Evolutionary conservation across 2,888 invertebrate species (phyloP).

Genomic region (Augochlorella aurata): DNA sequence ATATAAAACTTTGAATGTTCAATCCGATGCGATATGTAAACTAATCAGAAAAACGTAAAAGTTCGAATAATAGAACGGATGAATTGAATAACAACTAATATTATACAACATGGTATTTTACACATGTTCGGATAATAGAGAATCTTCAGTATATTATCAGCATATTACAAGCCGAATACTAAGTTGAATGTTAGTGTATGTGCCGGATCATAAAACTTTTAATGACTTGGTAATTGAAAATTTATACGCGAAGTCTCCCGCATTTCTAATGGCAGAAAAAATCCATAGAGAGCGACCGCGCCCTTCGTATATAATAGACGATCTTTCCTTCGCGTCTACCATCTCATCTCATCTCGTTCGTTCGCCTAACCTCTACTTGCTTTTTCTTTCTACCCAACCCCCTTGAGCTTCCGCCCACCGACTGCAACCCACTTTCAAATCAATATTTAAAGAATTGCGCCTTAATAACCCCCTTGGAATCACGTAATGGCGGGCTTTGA

Average conservation of each 20-base stretch:
- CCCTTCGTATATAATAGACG: constrained; percentile 81
- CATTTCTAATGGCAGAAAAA: constrained; percentile 78
- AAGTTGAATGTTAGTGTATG: not conserved
- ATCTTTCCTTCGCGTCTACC: constrained; percentile 72
- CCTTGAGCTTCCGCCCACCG: constrained; percentile 60
- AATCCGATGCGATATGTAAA: too few species aligned
- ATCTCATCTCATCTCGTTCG: constrained; percentile 76
- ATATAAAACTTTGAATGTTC: not conserved
- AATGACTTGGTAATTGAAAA: constrained; percentile 68
- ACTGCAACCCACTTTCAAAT: constrained; percentile 76
- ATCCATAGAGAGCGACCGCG: constrained; percentile 79
- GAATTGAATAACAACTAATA: too few species aligned
- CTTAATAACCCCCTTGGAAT: constrained; percentile 77
- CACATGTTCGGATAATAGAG: too few species aligned
- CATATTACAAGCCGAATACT: not conserved
- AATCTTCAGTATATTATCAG: too few species aligned
- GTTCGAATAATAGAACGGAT: too few species aligned
- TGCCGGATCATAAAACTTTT: constrained; percentile 32
- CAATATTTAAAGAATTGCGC: constrained; percentile 81
- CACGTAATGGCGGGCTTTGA: constrained; percentile 68
- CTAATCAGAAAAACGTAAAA: too few species aligned
- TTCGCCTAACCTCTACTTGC: constrained; percentile 73
- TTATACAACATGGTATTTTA: too few species aligned
- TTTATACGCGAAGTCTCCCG: constrained; percentile 67
- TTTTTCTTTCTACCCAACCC: constrained; percentile 61